Percentiles rank a stretch among this genome's conserved stretches.
Conservation (phyloP, 2,113 vertebrate genomes). For the Balaenoptera acutorostrata region DNA sequence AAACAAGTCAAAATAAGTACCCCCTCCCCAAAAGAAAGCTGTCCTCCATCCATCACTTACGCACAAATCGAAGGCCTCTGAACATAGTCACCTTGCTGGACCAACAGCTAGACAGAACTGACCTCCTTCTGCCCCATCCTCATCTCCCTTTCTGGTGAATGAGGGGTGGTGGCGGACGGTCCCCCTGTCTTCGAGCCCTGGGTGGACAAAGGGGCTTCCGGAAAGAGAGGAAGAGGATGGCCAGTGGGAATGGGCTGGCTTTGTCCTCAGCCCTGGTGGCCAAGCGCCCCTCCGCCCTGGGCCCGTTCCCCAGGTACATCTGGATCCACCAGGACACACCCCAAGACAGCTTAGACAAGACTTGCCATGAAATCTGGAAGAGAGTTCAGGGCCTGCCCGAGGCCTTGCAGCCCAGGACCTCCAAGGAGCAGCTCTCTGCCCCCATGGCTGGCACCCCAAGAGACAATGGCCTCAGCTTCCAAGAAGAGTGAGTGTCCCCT, state of each 20-base stretch:
- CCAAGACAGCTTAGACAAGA: conserved; percentile 80
- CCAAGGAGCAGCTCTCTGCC: conserved; percentile 15
- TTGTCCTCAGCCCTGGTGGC: neutral
- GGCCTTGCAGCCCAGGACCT: conserved; percentile 52
- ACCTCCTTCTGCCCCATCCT: neutral
- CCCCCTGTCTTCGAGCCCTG: conserved; percentile 10
- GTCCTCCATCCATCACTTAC: neutral
- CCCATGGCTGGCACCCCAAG: neutral
- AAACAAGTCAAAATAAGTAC: conserved; percentile 39
- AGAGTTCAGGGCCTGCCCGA: conserved; percentile 66
- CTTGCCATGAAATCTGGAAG: conserved; percentile 85
- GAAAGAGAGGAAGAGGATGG: conserved; percentile 67
- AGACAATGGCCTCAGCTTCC: neutral
- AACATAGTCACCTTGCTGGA: neutral
- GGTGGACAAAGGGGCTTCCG: neutral
- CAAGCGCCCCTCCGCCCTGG: conserved; percentile 70
- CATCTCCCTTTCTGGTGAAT: conserved; percentile 56
- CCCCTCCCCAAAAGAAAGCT: conserved; percentile 43
- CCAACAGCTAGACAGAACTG: neutral
- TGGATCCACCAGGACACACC: conserved; percentile 86
- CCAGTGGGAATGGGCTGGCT: conserved; percentile 2
- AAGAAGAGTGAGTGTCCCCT: conserved; percentile 69
- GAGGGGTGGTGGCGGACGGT: conserved; percentile 43
- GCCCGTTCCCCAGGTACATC: conserved; percentile 84
- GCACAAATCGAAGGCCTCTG: neutral